Conservation (phyloP, 1,140 invertebrate genomes). For the Lepidostoma basale region DNA sequence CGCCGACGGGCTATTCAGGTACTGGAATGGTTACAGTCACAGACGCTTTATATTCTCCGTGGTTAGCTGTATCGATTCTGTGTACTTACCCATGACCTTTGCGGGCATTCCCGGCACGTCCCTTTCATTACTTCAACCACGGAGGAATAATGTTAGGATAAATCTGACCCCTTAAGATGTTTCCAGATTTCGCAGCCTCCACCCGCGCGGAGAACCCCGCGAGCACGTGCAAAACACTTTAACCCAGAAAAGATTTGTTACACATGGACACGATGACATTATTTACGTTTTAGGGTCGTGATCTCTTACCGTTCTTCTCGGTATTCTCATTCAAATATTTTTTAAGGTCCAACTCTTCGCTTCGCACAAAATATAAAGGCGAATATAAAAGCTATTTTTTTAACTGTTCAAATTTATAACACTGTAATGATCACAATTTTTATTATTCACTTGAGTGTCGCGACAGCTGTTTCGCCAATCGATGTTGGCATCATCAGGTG, state of each 20-base stretch:
- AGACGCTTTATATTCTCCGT: constrained; percentile 10
- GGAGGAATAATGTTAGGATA: constrained; percentile 20
- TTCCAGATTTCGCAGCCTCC: constrained; percentile 16
- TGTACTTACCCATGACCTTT: constrained; percentile 25
- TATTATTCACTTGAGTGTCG: too few relatives aligned
- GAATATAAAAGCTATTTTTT: too few relatives aligned
- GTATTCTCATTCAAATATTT: too few relatives aligned
- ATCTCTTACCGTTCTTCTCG: too few relatives aligned
- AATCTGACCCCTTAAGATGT: constrained; percentile 24
- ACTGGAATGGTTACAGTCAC: too few relatives aligned
- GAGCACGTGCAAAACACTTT: constrained; percentile 16
- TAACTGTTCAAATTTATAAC: too few relatives aligned
- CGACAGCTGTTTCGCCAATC: too few relatives aligned
- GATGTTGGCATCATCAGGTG: too few relatives aligned
- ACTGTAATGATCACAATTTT: too few relatives aligned
- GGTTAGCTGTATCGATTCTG: constrained; percentile 27
- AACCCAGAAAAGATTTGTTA: constrained; percentile 8
- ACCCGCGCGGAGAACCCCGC: not conserved
- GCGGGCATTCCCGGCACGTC: constrained; percentile 20
- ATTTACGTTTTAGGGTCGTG: not conserved
- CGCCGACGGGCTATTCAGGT: too few relatives aligned
- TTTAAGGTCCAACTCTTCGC: too few relatives aligned
- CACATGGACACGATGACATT: not conserved
- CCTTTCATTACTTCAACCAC: constrained; percentile 29
- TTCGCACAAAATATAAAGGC: too few relatives aligned